A percentile compares a stretch with the other conserved stretches of the same genome.
Conservation (phyloP, 2,797 vertebrate species). For the Enteromius unitaeniatus region DNA sequence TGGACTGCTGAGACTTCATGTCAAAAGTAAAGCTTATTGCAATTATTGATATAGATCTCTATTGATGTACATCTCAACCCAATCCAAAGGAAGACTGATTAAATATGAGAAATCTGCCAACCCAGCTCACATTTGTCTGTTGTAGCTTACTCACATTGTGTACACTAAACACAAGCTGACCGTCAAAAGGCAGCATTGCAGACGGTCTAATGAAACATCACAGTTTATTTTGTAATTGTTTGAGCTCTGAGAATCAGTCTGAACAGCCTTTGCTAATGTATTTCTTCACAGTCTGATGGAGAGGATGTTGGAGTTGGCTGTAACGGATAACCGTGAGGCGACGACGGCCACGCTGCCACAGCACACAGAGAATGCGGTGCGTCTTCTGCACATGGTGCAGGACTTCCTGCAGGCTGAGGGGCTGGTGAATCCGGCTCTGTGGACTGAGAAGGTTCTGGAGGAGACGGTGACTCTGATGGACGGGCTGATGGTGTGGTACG, state of each 20-base stretch:
- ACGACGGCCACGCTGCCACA: conserved; percentile 81
- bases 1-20: too few relatives aligned
- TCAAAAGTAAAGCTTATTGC: too few relatives aligned
- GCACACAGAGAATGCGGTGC: conserved; percentile 92
- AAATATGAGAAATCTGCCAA: too few relatives aligned
- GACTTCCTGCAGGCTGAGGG: conserved; percentile 96
- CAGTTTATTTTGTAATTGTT: background rate
- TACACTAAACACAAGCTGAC: background rate
- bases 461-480: conserved; percentile 92
- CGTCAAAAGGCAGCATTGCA: background rate
- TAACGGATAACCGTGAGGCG: conserved; percentile 90
- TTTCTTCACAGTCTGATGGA: conserved; percentile 86
- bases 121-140: too few relatives aligned
- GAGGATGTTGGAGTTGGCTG: conserved; percentile 93
- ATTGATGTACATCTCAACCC: too few relatives aligned
- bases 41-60: too few relatives aligned
- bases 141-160: too few relatives aligned
- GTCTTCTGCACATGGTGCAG: conserved; percentile 87
- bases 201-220: background rate
- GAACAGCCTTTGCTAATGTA: background rate
- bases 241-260: background rate
- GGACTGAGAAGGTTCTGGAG: conserved; percentile 95
- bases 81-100: too few relatives aligned
- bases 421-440: conserved; percentile 85
- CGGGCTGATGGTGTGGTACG: conserved; percentile 91